Evolutionary conservation across 2,888 invertebrate species (phyloP).

Genomic region (Drymonia ruficornis): DNA sequence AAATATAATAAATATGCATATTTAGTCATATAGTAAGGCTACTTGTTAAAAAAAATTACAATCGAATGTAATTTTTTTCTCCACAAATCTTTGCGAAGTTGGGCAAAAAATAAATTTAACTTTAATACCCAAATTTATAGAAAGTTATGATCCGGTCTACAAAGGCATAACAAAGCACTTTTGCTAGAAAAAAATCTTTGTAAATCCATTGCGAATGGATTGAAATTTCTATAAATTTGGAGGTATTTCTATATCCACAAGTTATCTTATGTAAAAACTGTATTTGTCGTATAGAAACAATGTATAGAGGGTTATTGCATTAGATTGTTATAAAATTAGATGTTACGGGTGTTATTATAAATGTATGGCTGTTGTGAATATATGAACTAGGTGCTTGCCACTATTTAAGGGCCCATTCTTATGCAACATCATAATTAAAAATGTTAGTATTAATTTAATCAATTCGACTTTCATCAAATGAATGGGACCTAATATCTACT

Average conservation of each 20-base stretch:
- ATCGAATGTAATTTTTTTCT: slow-evolving; percentile 24
- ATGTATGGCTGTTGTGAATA: slow-evolving; percentile 63
- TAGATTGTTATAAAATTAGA: slow-evolving; percentile 72
- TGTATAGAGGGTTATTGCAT: slow-evolving; percentile 63
- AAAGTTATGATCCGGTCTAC: too few species aligned
- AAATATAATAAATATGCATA: slow-evolving; percentile 39
- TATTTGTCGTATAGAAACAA: slow-evolving; percentile 48
- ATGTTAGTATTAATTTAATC: too few species aligned
- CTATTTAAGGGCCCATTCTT: slow-evolving; percentile 20
- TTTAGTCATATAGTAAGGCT: slow-evolving; percentile 41
- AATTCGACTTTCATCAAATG: too few species aligned
- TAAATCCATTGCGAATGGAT: too few species aligned
- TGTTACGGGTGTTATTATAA: slow-evolving; percentile 67
- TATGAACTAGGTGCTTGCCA: slow-evolving; percentile 61
- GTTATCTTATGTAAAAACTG: slow-evolving; percentile 54
- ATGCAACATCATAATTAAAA: background rate
- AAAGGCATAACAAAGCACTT: too few species aligned
- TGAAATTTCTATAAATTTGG: too few species aligned
- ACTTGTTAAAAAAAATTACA: slow-evolving; percentile 29
- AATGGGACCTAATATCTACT: slow-evolving; percentile 14
- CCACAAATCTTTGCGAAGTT: slow-evolving; percentile 21
- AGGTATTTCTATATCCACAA: slow-evolving; percentile 44
- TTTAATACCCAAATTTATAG: too few species aligned
- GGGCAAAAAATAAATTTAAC: slow-evolving; percentile 32
- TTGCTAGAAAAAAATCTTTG: slow-evolving; percentile 31